Evolutionary conservation across 2,113 vertebrate genomes (phyloP).

Genomic region (Triplophysa tibetana): DNA sequence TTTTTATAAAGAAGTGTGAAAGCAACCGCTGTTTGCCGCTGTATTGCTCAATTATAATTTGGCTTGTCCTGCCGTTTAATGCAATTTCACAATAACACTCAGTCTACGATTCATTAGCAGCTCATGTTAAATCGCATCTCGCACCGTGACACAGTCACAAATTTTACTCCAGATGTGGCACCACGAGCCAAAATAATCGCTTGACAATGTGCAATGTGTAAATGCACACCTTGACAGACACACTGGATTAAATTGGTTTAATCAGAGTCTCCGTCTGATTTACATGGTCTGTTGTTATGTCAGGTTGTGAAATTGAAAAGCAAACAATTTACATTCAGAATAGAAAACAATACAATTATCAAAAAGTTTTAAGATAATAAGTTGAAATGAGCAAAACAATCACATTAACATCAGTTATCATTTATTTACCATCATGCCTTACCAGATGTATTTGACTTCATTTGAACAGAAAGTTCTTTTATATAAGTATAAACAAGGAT

Average conservation of each 20-base stretch:
- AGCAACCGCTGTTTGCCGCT: conserved; percentile 20
- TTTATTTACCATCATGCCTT: background rate
- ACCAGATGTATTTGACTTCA: too few relatives aligned
- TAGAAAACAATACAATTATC: too few relatives aligned
- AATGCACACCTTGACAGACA: conserved; percentile 72
- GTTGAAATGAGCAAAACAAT: background rate
- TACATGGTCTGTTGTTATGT: conserved; percentile 65
- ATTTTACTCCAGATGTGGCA: conserved; percentile 72
- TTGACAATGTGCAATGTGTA: conserved; percentile 79
- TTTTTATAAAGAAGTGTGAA: conserved; percentile 4
- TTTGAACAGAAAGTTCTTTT: too few relatives aligned
- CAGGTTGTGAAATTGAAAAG: too few relatives aligned
- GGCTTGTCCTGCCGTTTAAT: conserved; percentile 73
- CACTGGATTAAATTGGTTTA: conserved; percentile 41
- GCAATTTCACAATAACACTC: conserved; percentile 79
- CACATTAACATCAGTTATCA: background rate
- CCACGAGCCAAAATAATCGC: conserved; percentile 74
- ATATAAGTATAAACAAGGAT: too few relatives aligned
- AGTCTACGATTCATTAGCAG: conserved; percentile 78
- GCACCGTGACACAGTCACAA: conserved; percentile 20
- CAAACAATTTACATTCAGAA: too few relatives aligned
- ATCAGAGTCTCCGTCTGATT: conserved; percentile 52
- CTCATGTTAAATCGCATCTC: conserved; percentile 71
- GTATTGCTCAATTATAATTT: conserved; percentile 42
- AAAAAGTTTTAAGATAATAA: conserved; percentile 55